Evolutionary conservation across 2,797 vertebrate genomes (phyloP), one percentile per base, ranked within the genome.

Genomic region (Schizothorax lantsangensis): DNA sequence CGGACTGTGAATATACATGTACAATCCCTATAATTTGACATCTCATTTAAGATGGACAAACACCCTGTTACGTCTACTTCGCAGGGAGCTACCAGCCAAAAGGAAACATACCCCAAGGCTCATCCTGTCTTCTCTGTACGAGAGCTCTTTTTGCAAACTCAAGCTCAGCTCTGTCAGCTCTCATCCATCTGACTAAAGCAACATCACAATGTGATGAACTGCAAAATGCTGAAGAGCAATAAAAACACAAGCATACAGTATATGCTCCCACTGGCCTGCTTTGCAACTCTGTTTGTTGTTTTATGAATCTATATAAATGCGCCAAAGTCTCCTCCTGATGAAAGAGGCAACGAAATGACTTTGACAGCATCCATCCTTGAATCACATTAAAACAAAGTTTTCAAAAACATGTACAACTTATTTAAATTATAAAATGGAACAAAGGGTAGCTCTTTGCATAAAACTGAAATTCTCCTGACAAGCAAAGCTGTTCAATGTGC

Each of bases 401-500:
- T 66, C 26, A 36, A 74, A 84, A 75, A 64, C 72, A 66, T 19
- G 54, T 64, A 49, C 23, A 10, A 84, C 57, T 49, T 84, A 74
- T 45, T 64, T 66, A 43, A 66, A 75, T 75, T 68, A 77, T 52
- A 52, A 68, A 64, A 64, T 49, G 69, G 47, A 83, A 83, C 36
- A 83, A 77, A 84, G 45, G 14, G 59, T 52, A 66, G 62, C 33
- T 78, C 33, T 78, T 54, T 78, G 62, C 62, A 77, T 68, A 40
- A 64, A 52, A 15, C 33, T 54, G 6, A 78, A 40, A 68, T 78
- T 68, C 59, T 84, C 33, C 59, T 68, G 83, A 78, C 73, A 78
- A 84, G 23, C 59, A 68, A 84, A 54, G 83, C 73, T 84, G 73
- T 23, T 84, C 45, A 84, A 40, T 78, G 73, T 54, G 62, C 23